Conservation (phyloP, 2,113 vertebrate species). For the Nyctibius bracteatus region DNA sequence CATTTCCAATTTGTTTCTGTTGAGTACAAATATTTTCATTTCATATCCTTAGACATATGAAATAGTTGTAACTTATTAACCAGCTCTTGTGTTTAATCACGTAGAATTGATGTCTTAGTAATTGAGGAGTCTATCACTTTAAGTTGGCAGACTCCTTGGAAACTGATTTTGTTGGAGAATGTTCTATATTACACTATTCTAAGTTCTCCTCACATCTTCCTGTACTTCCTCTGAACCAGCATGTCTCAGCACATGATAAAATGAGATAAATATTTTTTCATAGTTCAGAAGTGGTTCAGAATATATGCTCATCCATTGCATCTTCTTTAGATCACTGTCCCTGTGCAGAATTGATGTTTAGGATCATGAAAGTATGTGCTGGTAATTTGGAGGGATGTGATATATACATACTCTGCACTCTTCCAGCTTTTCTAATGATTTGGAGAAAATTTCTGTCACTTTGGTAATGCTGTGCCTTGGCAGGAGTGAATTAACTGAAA, state of each 20-base stretch:
- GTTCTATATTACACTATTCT: background rate
- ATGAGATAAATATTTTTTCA: background rate
- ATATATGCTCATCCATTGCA: background rate
- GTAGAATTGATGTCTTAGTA: background rate
- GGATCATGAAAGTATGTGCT: background rate
- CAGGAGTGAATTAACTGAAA: background rate
- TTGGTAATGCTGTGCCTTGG: background rate
- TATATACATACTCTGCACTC: background rate
- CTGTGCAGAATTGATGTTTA: background rate
- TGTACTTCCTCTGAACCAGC: background rate
- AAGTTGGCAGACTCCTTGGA: background rate
- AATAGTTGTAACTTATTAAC: background rate
- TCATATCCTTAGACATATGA: background rate
- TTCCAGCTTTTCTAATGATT: background rate
- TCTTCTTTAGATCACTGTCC: background rate
- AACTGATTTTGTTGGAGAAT: background rate
- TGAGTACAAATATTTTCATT: background rate
- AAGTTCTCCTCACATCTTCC: background rate
- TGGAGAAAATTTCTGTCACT: background rate
- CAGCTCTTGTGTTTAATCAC: background rate
- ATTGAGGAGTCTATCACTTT: background rate
- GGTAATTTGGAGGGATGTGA: background rate
- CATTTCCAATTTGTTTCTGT: background rate
- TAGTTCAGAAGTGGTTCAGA: background rate
- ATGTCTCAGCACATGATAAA: background rate